Conservation (phyloP, 2,888 invertebrate genomes). For the Catocala nupta region DNA sequence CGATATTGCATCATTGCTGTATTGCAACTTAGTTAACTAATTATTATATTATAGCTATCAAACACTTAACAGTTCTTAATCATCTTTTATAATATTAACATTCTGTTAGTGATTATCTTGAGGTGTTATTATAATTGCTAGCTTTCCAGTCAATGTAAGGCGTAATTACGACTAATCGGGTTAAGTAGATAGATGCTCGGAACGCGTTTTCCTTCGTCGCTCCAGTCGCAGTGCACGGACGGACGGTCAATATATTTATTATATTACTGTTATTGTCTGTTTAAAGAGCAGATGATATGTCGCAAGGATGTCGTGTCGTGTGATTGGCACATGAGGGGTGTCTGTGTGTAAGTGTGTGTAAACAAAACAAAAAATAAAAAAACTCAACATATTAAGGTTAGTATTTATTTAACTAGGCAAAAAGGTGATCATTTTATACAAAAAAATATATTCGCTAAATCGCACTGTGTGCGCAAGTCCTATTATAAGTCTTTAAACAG, state of each 20-base stretch:
- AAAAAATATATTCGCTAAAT: constrained; percentile 52
- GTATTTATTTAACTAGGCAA: constrained; percentile 51
- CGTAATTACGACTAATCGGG: too few relatives aligned
- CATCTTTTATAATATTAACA: not conserved
- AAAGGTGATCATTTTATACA: constrained; percentile 52
- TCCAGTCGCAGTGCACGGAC: constrained; percentile 2
- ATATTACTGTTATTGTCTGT: constrained; percentile 12
- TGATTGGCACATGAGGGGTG: constrained; percentile 24
- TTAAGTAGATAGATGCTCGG: not conserved
- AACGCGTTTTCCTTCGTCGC: not conserved
- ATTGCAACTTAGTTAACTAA: constrained; percentile 8
- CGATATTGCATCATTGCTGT: not conserved
- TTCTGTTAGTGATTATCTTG: not conserved
- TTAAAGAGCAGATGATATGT: constrained; percentile 6
- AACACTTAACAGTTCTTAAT: not conserved
- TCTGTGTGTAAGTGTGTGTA: constrained; percentile 7
- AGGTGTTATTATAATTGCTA: not conserved
- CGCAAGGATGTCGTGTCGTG: constrained; percentile 18
- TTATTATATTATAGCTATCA: not conserved
- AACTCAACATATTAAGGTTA: constrained; percentile 51
- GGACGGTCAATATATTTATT: not conserved
- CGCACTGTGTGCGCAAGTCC: constrained; percentile 54
- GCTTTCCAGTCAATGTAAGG: not conserved
- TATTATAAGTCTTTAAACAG: constrained; percentile 77
- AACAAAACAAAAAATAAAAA: constrained; percentile 31